phyloP scores from a whole-genome alignment of 2,113 vertebrate species.

The Rana temporaria region DNA sequence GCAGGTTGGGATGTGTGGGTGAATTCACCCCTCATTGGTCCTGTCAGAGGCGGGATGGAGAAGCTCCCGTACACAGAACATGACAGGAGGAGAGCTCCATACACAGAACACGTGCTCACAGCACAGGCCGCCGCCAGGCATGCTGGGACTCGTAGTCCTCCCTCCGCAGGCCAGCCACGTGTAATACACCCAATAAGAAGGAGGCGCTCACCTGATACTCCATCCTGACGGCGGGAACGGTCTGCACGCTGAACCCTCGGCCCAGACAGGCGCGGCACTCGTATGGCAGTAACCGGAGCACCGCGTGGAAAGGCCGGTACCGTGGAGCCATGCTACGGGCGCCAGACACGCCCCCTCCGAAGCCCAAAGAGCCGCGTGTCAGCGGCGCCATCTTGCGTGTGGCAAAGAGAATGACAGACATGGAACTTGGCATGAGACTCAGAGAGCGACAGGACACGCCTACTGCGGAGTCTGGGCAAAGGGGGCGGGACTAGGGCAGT shows the following conservation, averaged over 20 bases:
- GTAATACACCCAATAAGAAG: too few relatives aligned
- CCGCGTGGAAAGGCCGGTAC: conserved; percentile 47
- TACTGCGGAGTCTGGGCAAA: too few relatives aligned
- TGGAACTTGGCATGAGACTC: too few relatives aligned
- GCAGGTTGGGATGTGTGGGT: too few relatives aligned
- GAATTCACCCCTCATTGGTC: too few relatives aligned
- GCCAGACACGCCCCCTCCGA: conserved; percentile 12
- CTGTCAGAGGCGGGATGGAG: too few relatives aligned
- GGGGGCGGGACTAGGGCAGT: too few relatives aligned
- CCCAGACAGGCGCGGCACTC: conserved; percentile 8
- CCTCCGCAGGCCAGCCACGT: neutral
- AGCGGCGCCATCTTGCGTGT: conserved; percentile 4
- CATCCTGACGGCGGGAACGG: conserved; percentile 77
- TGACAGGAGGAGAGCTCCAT: too few relatives aligned
- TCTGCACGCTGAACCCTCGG: conserved; percentile 68
- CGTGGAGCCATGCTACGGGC: conserved; percentile 41
- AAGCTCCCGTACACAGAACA: too few relatives aligned
- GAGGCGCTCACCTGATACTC: conserved; percentile 84
- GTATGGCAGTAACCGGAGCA: conserved; percentile 42
- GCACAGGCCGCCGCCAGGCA: neutral
- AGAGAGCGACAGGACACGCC: too few relatives aligned
- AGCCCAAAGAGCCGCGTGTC: neutral
- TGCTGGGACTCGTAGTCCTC: neutral
- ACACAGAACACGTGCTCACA: too few relatives aligned
- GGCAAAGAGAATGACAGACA: neutral